phyloP scores from a whole-genome alignment of 2,888 invertebrate genomes.

The Catocala sponsa region DNA sequence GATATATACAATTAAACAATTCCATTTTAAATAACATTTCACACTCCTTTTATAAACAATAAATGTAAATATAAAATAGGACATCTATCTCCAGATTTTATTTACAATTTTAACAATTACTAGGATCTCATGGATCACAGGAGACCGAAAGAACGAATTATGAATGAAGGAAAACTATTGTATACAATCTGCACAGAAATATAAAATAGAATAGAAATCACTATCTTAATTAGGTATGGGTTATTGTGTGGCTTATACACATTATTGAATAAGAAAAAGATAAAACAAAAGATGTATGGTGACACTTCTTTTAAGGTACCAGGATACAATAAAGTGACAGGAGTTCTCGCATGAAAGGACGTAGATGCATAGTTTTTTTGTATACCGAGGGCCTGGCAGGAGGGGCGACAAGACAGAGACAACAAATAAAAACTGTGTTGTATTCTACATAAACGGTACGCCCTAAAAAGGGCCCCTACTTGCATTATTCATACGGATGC shows the following conservation, averaged over 20 bases:
- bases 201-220: too few species aligned
- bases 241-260: too few species aligned
- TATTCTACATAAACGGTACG: constrained; percentile 48
- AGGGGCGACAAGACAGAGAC: constrained; percentile 51
- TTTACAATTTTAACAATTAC: not conserved
- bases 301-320: constrained; percentile 54
- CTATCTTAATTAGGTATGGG: too few species aligned
- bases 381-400: constrained; percentile 32
- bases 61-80: too few species aligned
- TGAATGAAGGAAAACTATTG: too few species aligned
- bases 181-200: too few species aligned
- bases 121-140: not conserved
- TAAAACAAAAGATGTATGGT: constrained; percentile 47
- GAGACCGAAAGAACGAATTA: too few species aligned
- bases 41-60: too few species aligned
- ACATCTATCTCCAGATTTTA: not conserved
- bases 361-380: constrained; percentile 40
- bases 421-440: constrained; percentile 50
- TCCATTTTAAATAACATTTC: too few species aligned
- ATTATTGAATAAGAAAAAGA: constrained; percentile 4
- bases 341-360: constrained; percentile 23
- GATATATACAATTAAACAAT: too few species aligned
- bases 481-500: constrained; percentile 72
- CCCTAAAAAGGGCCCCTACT: constrained; percentile 54
- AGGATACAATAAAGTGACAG: constrained; percentile 47